Evolutionary conservation across 2,797 vertebrate genomes (phyloP), one percentile per base, ranked within the genome.

Genomic region (Smutsia gigantea): DNA sequence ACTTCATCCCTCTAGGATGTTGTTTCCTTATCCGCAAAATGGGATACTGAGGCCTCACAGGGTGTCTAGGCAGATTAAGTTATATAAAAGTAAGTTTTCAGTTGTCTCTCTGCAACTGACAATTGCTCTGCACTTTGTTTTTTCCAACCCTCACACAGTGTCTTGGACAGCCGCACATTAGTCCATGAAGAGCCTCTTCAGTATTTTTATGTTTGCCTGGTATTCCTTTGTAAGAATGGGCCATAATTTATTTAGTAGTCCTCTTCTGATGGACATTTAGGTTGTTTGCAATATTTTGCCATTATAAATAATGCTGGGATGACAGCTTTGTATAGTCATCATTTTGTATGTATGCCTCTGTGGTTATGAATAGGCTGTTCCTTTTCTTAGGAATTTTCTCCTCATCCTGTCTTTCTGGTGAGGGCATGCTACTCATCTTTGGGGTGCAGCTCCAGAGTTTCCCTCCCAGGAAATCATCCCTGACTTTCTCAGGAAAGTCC

Each of bases 201-300:
- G 14, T 49, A 59, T 64, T 88, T 85, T 82, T 13, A n/a, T 49
- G 34, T 61, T 83, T 96, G 87, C 72, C 86, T 79, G 49, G 27
- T 86, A 37, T 87, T 90, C 68, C 57, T 94, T 95, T 55, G 69
- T 66, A 57, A 96, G 82, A 77, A 64, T 57, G 19, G 49, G 12
- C 57, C 74, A 91, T 95, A n/a, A 97, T 90, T 97, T 97, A 97
- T 96, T 96, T 94, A 95, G 59, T 82, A 98, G 81, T 69, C 34
- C 25, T 85, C 78, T 93, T 93, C 92, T 94, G 96, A 96, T 83
- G 59, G 93, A 84, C 83, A 63, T 66, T 83, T 49, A 69, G 82
- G 37, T 53, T 97, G 88, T 96, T 96, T 93, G 96, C 94, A 95
- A 34, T 69, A 79, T 46, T 82, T 93, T 83, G 75, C 95, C 84